Evolutionary conservation across 2,797 vertebrate species (phyloP).

Genomic region (Channallabes apus): DNA sequence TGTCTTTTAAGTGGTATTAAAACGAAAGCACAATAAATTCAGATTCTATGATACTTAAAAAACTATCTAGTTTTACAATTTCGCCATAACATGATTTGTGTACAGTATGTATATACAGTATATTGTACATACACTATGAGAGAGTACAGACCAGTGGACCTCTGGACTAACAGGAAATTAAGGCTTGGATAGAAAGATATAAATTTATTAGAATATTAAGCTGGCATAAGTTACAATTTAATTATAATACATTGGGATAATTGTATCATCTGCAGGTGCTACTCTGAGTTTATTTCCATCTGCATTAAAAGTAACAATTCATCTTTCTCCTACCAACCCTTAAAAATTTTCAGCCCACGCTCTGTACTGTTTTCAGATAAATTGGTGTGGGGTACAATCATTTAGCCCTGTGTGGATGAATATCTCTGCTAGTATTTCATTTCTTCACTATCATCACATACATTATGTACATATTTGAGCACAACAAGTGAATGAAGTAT

Average conservation of each 20-base stretch:
- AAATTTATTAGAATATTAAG: neutral
- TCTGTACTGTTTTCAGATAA: neutral
- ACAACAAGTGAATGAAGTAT: neutral
- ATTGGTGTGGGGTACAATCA: neutral
- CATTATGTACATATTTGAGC: neutral
- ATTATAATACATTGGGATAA: neutral
- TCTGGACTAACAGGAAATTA: neutral
- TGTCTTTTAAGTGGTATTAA: conserved; percentile 5
- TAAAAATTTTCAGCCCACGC: neutral
- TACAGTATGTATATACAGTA: neutral
- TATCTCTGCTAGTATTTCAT: neutral
- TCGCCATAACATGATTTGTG: neutral
- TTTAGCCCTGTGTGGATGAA: neutral
- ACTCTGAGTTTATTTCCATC: neutral
- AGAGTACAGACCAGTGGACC: neutral
- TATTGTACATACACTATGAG: neutral
- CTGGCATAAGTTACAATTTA: neutral
- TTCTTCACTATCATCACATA: neutral
- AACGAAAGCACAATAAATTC: neutral
- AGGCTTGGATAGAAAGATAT: neutral
- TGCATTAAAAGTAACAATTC: neutral
- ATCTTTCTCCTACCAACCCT: neutral
- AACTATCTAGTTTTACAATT: conserved; percentile 3
- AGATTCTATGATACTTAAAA: neutral
- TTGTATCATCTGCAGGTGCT: neutral